These are phyloP conservation scores for Ylistrum balloti DNA, from an alignment of 1,140 invertebrate species.

Conservation along the genomic window DNA sequence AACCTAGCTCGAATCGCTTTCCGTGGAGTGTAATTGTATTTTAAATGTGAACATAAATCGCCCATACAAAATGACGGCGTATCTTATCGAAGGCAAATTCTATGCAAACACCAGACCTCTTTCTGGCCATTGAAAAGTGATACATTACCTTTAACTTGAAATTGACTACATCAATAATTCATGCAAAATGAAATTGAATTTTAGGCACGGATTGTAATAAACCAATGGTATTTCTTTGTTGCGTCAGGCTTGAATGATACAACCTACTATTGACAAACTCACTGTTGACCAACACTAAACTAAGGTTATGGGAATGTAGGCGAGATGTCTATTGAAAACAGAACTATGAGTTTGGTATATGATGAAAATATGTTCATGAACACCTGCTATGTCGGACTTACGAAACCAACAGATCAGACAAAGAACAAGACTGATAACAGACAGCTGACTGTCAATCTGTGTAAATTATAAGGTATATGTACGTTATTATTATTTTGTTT, in stretches of 20 bases:
- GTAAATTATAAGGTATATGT: no score
- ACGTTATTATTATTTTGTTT: no score
- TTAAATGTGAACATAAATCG: not conserved
- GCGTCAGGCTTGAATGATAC: not conserved
- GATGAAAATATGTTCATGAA: not conserved
- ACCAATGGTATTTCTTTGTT: not conserved
- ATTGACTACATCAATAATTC: slow-evolving; percentile 1
- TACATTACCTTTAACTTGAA: not conserved
- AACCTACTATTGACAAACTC: not conserved
- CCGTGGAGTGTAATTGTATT: not conserved
- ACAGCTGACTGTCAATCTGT: no score
- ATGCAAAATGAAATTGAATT: slow-evolving; percentile 12
- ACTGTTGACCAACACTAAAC: not conserved
- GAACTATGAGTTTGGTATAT: not conserved
- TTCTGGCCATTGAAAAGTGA: not conserved
- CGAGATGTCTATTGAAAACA: not conserved
- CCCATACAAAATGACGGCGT: not conserved
- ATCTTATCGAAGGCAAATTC: not conserved
- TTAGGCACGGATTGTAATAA: not conserved
- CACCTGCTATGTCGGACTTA: no score
- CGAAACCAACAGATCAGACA: no score
- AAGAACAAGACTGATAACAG: no score
- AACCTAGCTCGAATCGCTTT: not conserved
- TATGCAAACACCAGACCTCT: not conserved
- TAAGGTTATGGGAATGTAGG: no score